phyloP scores from a whole-genome alignment of 2,113 vertebrate genomes.

The Sciurus niger region DNA sequence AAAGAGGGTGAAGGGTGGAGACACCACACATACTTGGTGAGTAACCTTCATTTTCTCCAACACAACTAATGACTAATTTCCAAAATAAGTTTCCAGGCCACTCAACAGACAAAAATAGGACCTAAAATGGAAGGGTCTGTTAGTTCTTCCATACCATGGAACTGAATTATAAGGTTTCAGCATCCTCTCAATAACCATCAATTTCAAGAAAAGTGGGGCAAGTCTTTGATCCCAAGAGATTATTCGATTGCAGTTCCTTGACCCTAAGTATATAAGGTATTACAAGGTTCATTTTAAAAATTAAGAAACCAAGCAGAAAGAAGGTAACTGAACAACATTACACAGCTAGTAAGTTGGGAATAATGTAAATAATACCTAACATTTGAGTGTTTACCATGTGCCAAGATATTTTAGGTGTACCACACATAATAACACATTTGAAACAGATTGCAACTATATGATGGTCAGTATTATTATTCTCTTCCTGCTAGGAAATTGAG shows the following conservation, averaged over 20 bases:
- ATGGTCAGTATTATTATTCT: background rate
- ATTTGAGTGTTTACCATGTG: background rate
- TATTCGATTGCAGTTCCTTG: background rate
- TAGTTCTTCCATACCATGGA: background rate
- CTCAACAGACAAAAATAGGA: conserved; percentile 40
- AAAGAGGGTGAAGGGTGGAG: background rate
- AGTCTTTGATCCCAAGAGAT: background rate
- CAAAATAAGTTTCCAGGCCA: background rate
- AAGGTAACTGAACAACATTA: background rate
- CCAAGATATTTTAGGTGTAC: background rate
- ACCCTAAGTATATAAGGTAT: background rate
- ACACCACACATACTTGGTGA: background rate
- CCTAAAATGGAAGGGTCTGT: background rate
- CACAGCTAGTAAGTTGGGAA: background rate
- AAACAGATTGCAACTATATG: background rate
- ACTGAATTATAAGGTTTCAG: background rate
- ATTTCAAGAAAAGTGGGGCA: background rate
- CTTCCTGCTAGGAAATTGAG: conserved; percentile 33
- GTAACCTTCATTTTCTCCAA: background rate
- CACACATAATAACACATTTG: background rate
- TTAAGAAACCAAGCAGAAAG: conserved; percentile 10
- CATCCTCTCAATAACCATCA: background rate
- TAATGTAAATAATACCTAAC: background rate
- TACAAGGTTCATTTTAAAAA: conserved; percentile 62
- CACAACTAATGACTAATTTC: background rate